phyloP scores from a whole-genome alignment of 64 coral and sea anemone genomes.

The Montipora efflorescens region DNA sequence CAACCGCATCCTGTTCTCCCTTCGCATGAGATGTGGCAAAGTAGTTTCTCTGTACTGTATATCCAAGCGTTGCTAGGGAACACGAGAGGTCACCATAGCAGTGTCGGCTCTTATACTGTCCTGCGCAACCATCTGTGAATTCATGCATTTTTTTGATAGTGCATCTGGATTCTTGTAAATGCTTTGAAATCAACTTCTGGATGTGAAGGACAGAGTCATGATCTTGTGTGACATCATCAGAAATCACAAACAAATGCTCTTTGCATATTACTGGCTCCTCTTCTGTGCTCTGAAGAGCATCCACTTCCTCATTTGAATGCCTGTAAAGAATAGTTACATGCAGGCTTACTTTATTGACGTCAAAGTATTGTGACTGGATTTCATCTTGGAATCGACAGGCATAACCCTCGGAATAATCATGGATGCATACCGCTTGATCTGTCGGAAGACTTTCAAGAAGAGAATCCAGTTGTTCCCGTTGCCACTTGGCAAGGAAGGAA shows the following conservation, averaged over 20 bases:
- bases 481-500: conserved; percentile 47
- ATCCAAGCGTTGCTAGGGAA: conserved; percentile 52
- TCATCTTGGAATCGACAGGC: conserved; percentile 53
- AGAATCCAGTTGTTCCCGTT: conserved; percentile 33
- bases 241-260: conserved; percentile 45
- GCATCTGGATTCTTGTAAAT: too few relatives aligned
- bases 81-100: conserved; percentile 60
- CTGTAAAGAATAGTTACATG: conserved; percentile 45
- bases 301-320: background rate
- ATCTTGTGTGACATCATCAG: background rate
- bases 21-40: conserved; percentile 47
- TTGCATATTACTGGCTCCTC: background rate
- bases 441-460: conserved; percentile 15
- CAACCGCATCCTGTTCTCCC: conserved; percentile 38
- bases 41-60: conserved; percentile 19
- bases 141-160: conserved; percentile 6
- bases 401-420: conserved; percentile 63
- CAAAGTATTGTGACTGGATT: conserved; percentile 47
- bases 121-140: conserved; percentile 72
- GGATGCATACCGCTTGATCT: background rate
- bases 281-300: background rate
- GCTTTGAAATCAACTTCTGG: too few relatives aligned
- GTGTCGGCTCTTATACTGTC: conserved; percentile 65
- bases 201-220: background rate
- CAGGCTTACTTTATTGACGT: background rate